Evolutionary conservation across 2,113 vertebrate genomes (phyloP), one percentile per base, ranked within the genome.

Genomic region (Semicossyphus pulcher): DNA sequence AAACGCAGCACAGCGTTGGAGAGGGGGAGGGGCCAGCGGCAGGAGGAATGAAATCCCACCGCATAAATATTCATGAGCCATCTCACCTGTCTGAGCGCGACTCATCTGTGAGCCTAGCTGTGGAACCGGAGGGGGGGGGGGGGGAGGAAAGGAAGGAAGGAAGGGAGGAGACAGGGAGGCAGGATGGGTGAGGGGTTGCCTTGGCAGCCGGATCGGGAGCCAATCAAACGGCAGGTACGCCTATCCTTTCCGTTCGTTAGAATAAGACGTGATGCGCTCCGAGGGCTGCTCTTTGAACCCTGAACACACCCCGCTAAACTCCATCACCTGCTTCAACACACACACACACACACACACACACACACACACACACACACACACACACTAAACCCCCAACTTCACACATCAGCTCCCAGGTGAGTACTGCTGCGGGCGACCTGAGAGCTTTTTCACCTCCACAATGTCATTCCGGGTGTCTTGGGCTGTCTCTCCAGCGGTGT

Each of bases 31-130:
- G 88, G 88, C 86, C 85, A 88, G 78, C 29, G 58, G 85, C 81
- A 72, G 71, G 74, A 86, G 85, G 73, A 87, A 90, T 89, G 80
- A 91, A 92, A 91, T 92, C 92, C 92, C 92, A 86, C 16, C 0
- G 2, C 87, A 92, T 93, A 86, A 90, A 92, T 93, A 93, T 93
- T 93, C 85, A 93, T 91, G 84, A 90, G 85, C 86, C 89, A 92
- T 90, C 89, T 93, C 92, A 93, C 92, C 92, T 91, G 92, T 93
- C 92, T 93, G 90, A 90, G 87, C 83, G 59, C 82, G 61, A 89
- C 89, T 91, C 89, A 90, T 92, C 88, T 89, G 83, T 68, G 80
- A 86, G 90, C 81, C 76, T 82, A 37, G 81, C 83, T 65, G 78
- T 80, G 84, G 72, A 85, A 86, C 54, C 41, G 41, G 61, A 65